These are phyloP conservation scores for Tyrannus savana DNA, from an alignment of 2,113 vertebrate species.

Conservation along the genomic window DNA sequence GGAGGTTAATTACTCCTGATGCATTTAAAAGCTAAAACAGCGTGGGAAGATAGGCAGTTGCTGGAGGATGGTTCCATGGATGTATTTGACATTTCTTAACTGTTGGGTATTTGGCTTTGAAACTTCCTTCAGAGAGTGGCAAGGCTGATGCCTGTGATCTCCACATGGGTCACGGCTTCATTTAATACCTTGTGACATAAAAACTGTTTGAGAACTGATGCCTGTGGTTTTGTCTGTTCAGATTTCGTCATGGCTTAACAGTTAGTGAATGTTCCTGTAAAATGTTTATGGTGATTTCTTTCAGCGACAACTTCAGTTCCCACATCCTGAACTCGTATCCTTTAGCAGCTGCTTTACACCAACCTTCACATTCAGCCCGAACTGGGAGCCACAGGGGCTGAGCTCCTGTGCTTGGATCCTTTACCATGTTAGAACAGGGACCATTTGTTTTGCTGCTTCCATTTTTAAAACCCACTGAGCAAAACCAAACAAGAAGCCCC, in stretches of 20 bases:
- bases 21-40: background rate
- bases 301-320: background rate
- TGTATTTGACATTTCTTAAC: background rate
- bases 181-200: slow-evolving; percentile 35
- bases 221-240: slow-evolving; percentile 23
- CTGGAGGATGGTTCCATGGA: background rate
- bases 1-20: background rate
- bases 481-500: background rate
- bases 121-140: background rate
- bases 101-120: background rate
- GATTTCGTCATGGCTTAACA: background rate
- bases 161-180: slow-evolving; percentile 14
- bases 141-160: background rate
- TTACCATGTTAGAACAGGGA: background rate
- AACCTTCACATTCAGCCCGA: background rate
- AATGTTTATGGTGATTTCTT: slow-evolving; percentile 16
- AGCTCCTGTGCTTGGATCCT: background rate
- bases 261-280: background rate
- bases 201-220: background rate
- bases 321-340: background rate
- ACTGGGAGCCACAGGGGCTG: background rate
- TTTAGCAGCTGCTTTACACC: background rate
- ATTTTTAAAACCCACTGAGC: background rate
- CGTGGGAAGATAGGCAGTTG: background rate
- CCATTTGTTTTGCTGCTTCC: background rate